Conservation (phyloP, 1,140 invertebrate species). For the Trinorchestia longiramus region DNA sequence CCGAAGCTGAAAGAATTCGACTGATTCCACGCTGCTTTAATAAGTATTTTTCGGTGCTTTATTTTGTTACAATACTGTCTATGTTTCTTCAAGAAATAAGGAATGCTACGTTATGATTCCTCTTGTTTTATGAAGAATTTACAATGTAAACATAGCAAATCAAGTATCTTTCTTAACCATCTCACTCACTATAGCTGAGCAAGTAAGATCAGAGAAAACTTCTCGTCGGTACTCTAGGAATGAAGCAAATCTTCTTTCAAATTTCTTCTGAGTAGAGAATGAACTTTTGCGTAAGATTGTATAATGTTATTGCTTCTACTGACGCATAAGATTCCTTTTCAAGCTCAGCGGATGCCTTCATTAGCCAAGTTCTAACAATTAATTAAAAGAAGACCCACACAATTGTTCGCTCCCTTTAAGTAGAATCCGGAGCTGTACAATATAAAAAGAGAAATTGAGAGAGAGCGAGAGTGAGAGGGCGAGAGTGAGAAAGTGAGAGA, state of each 20-base stretch:
- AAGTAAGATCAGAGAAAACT: background rate
- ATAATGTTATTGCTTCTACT: background rate
- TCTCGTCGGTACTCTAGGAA: background rate
- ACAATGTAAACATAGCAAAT: background rate
- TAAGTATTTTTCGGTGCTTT: too few relatives aligned
- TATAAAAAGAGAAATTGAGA: background rate
- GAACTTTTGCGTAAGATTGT: background rate
- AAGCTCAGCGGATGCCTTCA: background rate
- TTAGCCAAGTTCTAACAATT: background rate
- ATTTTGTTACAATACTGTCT: too few relatives aligned
- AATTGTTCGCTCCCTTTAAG: background rate
- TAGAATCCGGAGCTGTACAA: background rate
- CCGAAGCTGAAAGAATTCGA: too few relatives aligned
- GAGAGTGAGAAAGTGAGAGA: too few relatives aligned
- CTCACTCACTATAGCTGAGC: background rate
- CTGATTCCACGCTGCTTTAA: too few relatives aligned
- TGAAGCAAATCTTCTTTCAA: background rate
- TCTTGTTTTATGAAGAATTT: too few relatives aligned
- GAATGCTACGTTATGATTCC: too few relatives aligned
- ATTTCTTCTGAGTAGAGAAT: background rate
- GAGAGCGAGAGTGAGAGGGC: too few relatives aligned
- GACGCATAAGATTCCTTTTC: background rate
- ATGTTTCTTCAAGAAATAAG: too few relatives aligned
- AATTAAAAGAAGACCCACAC: background rate
- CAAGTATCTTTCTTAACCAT: background rate